Percentiles rank a stretch among this genome's conserved stretches.
Conservation (phyloP, 1,140 invertebrate genomes). For the Drosophila navojoa region DNA sequence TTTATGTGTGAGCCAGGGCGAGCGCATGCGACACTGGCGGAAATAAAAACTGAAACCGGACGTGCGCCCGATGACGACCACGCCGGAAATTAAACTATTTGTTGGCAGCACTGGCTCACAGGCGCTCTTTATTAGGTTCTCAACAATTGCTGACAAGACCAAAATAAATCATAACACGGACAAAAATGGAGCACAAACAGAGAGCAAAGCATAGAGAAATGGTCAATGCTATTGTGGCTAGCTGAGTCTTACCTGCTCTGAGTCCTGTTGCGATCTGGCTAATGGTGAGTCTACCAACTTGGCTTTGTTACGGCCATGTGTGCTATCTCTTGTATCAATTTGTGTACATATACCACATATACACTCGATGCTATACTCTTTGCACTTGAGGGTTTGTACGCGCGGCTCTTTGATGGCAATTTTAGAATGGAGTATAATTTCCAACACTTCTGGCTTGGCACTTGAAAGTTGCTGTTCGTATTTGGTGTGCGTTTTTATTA, state of each 20-base stretch:
- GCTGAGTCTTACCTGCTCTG: constrained; percentile 3
- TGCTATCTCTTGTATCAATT: neutral
- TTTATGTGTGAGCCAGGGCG: constrained; percentile 48
- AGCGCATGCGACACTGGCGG: constrained; percentile 38
- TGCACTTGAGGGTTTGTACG: constrained; percentile 12
- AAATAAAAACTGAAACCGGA: constrained; percentile 81
- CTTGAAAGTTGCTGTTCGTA: constrained; percentile 38
- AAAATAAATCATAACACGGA: constrained; percentile 19
- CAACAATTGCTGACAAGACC: constrained; percentile 32
- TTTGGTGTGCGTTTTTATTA: constrained; percentile 13
- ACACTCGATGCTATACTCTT: neutral
- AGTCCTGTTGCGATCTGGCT: neutral
- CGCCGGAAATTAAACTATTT: constrained; percentile 81
- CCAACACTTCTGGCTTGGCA: constrained; percentile 33
- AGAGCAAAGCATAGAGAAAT: neutral
- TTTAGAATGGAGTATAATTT: constrained; percentile 35
- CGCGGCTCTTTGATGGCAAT: constrained; percentile 21
- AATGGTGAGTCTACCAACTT: neutral
- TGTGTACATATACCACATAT: neutral
- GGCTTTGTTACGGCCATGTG: constrained; percentile 1
- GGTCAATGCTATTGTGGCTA: constrained; percentile 2
- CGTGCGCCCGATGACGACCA: constrained; percentile 62
- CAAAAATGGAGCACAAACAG: neutral
- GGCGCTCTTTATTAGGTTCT: constrained; percentile 24
- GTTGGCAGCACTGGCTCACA: constrained; percentile 44